Evolutionary conservation across 2,113 vertebrate genomes (phyloP), one percentile per base, ranked within the genome.

Genomic region (Corythoichthys haematopterus): DNA sequence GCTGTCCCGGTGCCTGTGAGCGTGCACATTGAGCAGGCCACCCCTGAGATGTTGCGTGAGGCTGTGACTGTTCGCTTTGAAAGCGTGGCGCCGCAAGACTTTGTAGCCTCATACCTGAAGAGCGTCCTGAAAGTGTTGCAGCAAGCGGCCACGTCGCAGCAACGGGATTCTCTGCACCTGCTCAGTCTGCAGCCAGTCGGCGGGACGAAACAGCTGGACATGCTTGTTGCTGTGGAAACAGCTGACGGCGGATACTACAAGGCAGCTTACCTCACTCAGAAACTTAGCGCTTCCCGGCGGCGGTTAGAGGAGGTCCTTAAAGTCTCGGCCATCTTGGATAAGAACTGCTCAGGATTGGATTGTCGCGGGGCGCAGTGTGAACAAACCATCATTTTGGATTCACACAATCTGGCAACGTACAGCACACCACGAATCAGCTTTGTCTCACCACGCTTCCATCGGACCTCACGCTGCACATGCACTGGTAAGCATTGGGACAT

Each of bases 281-380:
- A 99, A 88, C 93, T 99, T 50, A 94, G 92, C 68, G 93, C 90
- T 0, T 93, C 95, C 0, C 92, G 95, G 68, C 87, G 92, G 69
- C 92, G 94, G 66, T 92, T 99, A 85, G 96, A 98, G 82, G 94
- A 94, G 59, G 93, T 94, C 64, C 91, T 99, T 77, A 91, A 92
- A 40, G 93, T 98, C 77, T 93, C 96, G 0, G 93, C 97, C 57
- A 93, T 98, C 82, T 78, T 98, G 79, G 97, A 98, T 72, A 98
- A 98, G 88, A 98, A 97, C 92, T 99, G 97, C 80, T 97, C 96
- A 0, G 96, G 95, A 36, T 89, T 98, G 80, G 94, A 96, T 80
- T 99, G 97, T 74, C 94, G 94, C 11, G 96, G 96, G 0, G 93
- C 94, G 0, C 94, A 95, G 74, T 99, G 97, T 43, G 94, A 97